phyloP scores from a whole-genome alignment of 2,888 invertebrate genomes.

The Dioctria linearis region DNA sequence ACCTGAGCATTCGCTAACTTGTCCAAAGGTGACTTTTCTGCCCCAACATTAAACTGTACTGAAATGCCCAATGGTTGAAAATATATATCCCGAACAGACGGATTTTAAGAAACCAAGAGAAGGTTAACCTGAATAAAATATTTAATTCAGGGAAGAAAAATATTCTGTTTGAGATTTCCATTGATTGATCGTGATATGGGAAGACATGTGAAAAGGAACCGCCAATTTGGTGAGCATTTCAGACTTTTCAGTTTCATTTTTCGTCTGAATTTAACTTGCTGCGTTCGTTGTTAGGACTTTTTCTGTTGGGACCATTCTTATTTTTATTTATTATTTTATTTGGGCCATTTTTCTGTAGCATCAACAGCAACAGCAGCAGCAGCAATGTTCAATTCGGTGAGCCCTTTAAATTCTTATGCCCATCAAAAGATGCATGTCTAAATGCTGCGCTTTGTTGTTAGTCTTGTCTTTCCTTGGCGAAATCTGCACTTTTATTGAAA shows the following conservation, averaged over 20 bases:
- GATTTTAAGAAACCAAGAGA: conserved; percentile 26
- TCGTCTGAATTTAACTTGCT: conserved; percentile 55
- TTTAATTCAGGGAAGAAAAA: conserved; percentile 50
- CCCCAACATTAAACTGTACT: not conserved
- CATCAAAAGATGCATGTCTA: conserved; percentile 41
- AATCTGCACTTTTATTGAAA: conserved; percentile 68
- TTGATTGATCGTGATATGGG: conserved; percentile 63
- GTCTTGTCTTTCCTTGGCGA: conserved; percentile 66
- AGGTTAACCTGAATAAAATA: conserved; percentile 44
- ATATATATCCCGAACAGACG: conserved; percentile 1
- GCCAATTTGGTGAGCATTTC: conserved; percentile 62
- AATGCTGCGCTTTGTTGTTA: conserved; percentile 59
- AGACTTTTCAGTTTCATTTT: conserved; percentile 59
- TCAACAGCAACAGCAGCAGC: too few relatives aligned
- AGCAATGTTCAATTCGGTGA: conserved; percentile 15
- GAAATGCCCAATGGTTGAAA: not conserved
- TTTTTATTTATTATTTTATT: conserved; percentile 23
- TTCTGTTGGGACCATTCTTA: not conserved
- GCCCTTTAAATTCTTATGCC: conserved; percentile 38
- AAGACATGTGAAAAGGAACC: conserved; percentile 60
- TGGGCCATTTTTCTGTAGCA: conserved; percentile 4
- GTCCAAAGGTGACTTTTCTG: not conserved
- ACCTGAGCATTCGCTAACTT: not conserved
- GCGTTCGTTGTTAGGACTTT: conserved; percentile 53
- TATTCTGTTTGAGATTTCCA: conserved; percentile 58